Conservation (phyloP, 2,888 invertebrate species). For the Imbricaverruca yamaguchii region DNA sequence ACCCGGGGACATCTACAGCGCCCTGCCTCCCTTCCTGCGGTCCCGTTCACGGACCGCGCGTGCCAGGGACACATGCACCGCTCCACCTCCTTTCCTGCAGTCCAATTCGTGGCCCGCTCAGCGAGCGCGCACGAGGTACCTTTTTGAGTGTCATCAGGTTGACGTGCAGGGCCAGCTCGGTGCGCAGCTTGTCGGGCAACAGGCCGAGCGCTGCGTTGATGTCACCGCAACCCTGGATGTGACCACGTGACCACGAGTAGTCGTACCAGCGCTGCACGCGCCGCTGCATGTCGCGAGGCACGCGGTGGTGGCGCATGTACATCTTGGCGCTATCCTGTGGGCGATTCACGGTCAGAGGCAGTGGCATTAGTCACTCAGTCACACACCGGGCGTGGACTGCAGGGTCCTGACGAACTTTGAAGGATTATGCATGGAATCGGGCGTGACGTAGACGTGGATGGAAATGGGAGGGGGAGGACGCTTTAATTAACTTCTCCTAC, state of each 20-base stretch:
- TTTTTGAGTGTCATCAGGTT: slow-evolving; percentile 91
- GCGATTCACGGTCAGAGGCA: neutral
- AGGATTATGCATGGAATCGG: too few species aligned
- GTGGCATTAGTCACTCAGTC: neutral
- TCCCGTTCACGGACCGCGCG: too few species aligned
- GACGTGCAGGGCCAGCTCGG: slow-evolving; percentile 90
- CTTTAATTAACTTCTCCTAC: too few species aligned
- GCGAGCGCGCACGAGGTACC: slow-evolving; percentile 46
- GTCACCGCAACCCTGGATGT: slow-evolving; percentile 92
- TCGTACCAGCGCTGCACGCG: slow-evolving; percentile 94
- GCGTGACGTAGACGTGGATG: too few species aligned
- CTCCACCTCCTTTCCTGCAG: too few species aligned
- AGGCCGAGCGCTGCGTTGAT: slow-evolving; percentile 89
- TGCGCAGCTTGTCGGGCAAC: slow-evolving; percentile 91
- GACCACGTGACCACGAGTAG: slow-evolving; percentile 93
- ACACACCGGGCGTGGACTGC: too few species aligned
- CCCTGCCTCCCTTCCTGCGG: too few species aligned
- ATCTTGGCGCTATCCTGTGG: slow-evolving; percentile 82
- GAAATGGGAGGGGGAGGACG: too few species aligned
- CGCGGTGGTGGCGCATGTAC: slow-evolving; percentile 96
- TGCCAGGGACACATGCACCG: too few species aligned
- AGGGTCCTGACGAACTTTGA: too few species aligned
- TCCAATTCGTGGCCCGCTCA: too few species aligned
- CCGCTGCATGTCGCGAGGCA: slow-evolving; percentile 92
- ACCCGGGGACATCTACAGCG: too few species aligned